Percentiles rank a stretch among this genome's conserved stretches.
Evolutionary conservation across 2,797 vertebrate species (phyloP).

Genomic region (Tokudaia tokunoshimensis): DNA sequence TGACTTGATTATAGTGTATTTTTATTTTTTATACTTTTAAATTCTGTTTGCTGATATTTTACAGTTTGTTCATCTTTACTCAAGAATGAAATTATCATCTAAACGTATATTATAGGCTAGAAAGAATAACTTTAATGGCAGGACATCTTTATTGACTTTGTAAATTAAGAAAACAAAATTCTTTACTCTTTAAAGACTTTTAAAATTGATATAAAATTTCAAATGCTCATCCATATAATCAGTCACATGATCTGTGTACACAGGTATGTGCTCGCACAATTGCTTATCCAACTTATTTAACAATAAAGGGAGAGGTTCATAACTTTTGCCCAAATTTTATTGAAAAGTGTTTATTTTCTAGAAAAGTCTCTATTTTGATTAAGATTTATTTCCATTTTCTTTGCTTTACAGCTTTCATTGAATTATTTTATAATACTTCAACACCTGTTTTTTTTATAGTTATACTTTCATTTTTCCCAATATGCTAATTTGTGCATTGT

Average conservation of each 20-base stretch:
- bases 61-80: constrained; percentile 42
- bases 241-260: neutral
- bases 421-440: neutral
- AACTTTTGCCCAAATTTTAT: neutral
- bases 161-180: neutral
- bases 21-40: neutral
- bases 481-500: neutral
- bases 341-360: neutral
- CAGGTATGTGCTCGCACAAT: neutral
- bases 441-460: constrained; percentile 4
- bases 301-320: neutral
- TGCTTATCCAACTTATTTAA: neutral
- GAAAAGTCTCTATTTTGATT: constrained; percentile 18
- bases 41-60: constrained; percentile 30
- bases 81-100: neutral
- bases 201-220: neutral
- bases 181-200: neutral
- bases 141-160: neutral
- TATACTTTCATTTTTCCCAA: neutral
- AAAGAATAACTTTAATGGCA: neutral
- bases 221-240: neutral
- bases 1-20: neutral
- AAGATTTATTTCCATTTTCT: neutral
- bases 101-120: neutral
- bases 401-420: neutral